These are phyloP conservation scores for Hyperoplus lanceolatus DNA, from an alignment of 2,797 vertebrate genomes.

Conservation along the genomic window DNA sequence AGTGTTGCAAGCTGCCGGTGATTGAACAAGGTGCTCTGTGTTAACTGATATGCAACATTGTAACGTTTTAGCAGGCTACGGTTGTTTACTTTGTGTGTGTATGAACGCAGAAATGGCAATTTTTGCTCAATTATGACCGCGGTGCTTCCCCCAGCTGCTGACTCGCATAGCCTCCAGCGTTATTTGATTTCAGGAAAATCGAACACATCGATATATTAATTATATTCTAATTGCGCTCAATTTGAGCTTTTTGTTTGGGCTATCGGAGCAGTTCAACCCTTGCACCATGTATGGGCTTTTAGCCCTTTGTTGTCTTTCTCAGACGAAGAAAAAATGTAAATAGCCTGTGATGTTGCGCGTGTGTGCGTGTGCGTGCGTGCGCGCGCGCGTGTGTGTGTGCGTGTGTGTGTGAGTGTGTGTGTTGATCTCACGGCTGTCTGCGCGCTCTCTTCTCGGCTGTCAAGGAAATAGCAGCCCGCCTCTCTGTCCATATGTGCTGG, in stretches of 20 bases:
- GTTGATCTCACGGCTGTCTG: constrained; percentile 56
- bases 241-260: neutral
- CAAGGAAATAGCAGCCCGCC: constrained; percentile 76
- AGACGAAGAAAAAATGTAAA: constrained; percentile 27
- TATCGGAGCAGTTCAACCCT: neutral
- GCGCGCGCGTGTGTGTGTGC: neutral
- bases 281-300: neutral
- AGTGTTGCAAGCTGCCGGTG: constrained; percentile 43
- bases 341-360: neutral
- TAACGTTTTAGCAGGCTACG: constrained; percentile 6
- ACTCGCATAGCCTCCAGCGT: constrained; percentile 45
- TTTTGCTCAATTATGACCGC: constrained; percentile 26
- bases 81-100: constrained; percentile 46
- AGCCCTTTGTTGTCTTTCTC: constrained; percentile 54
- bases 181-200: constrained; percentile 20
- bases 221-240: neutral
- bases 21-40: constrained; percentile 37
- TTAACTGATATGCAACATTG: constrained; percentile 23
- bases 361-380: constrained; percentile 10
- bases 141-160: constrained; percentile 40
- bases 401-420: constrained; percentile 5
- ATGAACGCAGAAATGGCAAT: constrained; percentile 20
- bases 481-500: constrained; percentile 61
- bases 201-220: constrained; percentile 32
- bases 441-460: constrained; percentile 68